Evolutionary conservation across 2,797 vertebrate species (phyloP), one percentile per base, ranked within the genome.

Genomic region (Sitta carolinensis): DNA sequence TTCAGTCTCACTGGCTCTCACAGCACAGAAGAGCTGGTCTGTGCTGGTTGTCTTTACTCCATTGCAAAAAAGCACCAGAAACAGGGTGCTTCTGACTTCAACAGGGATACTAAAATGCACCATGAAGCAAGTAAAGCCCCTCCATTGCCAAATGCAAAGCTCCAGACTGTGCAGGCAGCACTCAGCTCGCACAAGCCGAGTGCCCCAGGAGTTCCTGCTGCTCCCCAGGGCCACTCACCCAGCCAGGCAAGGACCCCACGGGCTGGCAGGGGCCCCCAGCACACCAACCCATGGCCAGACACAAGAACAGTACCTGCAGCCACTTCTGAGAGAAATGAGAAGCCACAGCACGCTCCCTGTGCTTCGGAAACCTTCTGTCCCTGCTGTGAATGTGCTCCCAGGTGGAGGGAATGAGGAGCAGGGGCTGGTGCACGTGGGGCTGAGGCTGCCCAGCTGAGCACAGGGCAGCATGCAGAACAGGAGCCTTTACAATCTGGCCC

Each of bases 191-290:
- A 27, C 13, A 13, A 58, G 87, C 23, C 0, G 0, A n/a, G 36
- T 10, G 5, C 17, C 20, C 21, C 0, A 0, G 27, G 11, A 18
- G 12, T 9, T 5, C 0, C 10, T 52, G 67, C 21, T 80, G 83
- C 23, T 77, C 22, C 13, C 43, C 0, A 1, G 14, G 25, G 27
- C 59, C 0, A 0, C 68, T 22, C 34, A 48, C 14, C 14, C 4
- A 2, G 50, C 25, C 1, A 0, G 22, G 30, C 43, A 12, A 38
- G 67, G 22, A 23, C 22, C 27, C 48, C 26, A 1, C 2, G 18
- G n/a, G 38, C 54, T 8, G 3, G 9, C 55, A 57, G 9, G 18
- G 6, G 5, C 29, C 38, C n/a, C 59, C 43, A 38, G 50, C 66
- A 25, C 7, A 2, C 42, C 25, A 25, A 45, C 11, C 29, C 5